phyloP scores from a whole-genome alignment of 2,113 vertebrate genomes.

The Cyanistes caeruleus region DNA sequence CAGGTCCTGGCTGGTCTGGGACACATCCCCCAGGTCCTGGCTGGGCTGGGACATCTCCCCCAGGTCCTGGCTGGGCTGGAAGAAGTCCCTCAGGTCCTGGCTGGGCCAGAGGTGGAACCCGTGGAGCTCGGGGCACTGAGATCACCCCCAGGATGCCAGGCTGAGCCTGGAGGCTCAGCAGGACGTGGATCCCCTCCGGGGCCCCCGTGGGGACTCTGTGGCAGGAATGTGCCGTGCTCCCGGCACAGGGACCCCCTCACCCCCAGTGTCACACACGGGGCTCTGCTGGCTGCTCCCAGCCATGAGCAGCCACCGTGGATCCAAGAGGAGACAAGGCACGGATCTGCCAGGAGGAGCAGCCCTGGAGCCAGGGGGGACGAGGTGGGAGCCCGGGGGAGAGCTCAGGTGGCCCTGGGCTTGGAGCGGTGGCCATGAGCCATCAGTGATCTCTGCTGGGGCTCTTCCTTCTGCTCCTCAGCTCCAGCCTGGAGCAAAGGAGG shows the following conservation, averaged over 20 bases:
- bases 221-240: not conserved
- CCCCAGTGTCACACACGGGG: slow-evolving; percentile 17
- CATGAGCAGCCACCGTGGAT: not conserved
- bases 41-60: too few species aligned
- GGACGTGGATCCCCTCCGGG: not conserved
- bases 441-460: not conserved
- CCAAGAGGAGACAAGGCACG: not conserved
- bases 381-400: not conserved
- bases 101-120: accelerated
- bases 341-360: not conserved
- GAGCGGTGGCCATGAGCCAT: not conserved
- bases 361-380: not conserved
- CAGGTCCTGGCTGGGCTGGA: not conserved
- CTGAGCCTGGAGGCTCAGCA: not conserved
- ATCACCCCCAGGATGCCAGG: accelerated
- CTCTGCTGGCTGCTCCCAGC: slow-evolving; percentile 28
- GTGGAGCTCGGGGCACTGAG: accelerated
- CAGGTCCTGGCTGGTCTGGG: too few species aligned
- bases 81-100: accelerated
- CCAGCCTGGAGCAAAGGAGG: not conserved
- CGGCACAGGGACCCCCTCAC: not conserved
- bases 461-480: not conserved
- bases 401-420: not conserved
- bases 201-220: not conserved
- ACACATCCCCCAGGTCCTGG: too few species aligned